Conservation (phyloP, 2,797 vertebrate species). For the Lagocephalus sceleratus region DNA sequence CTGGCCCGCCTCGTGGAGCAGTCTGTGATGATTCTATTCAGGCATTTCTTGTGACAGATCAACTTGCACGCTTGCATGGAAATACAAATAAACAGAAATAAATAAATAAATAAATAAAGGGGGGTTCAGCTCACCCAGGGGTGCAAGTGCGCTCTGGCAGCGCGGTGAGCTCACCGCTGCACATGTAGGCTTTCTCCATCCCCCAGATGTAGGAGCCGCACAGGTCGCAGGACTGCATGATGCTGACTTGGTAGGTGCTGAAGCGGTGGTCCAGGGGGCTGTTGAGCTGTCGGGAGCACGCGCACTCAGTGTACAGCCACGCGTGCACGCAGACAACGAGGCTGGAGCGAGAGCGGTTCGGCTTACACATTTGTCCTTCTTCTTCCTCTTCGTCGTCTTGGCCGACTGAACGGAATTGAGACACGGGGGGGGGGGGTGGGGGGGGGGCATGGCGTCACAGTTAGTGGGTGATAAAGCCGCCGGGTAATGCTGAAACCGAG, state of each 20-base stretch:
- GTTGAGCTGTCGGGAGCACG: slow-evolving; percentile 69
- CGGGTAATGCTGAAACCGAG: not conserved
- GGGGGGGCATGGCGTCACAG: not conserved
- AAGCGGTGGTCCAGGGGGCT: slow-evolving; percentile 88
- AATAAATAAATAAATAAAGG: not conserved
- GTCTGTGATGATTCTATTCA: slow-evolving; percentile 82
- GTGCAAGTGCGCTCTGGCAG: not conserved
- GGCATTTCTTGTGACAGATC: slow-evolving; percentile 95
- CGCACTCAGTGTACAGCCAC: not conserved
- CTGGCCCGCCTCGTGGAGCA: slow-evolving; percentile 78
- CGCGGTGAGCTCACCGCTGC: slow-evolving; percentile 81
- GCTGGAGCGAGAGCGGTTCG: slow-evolving; percentile 2
- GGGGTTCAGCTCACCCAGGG: not conserved
- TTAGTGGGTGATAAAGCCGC: not conserved
- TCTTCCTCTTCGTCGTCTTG: slow-evolving; percentile 83
- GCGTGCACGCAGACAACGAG: not conserved
- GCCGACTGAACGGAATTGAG: slow-evolving; percentile 61
- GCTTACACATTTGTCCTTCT: slow-evolving; percentile 85
- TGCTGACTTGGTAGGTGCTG: slow-evolving; percentile 91
- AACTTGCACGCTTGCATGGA: slow-evolving; percentile 86
- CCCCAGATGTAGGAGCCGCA: slow-evolving; percentile 94
- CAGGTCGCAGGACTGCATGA: slow-evolving; percentile 93
- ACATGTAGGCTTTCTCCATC: slow-evolving; percentile 96
- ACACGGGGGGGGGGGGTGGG: no score
- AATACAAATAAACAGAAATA: not conserved